These are phyloP conservation scores for Sylvietta virens DNA, from an alignment of 2,113 vertebrate genomes.

Conservation along the genomic window DNA sequence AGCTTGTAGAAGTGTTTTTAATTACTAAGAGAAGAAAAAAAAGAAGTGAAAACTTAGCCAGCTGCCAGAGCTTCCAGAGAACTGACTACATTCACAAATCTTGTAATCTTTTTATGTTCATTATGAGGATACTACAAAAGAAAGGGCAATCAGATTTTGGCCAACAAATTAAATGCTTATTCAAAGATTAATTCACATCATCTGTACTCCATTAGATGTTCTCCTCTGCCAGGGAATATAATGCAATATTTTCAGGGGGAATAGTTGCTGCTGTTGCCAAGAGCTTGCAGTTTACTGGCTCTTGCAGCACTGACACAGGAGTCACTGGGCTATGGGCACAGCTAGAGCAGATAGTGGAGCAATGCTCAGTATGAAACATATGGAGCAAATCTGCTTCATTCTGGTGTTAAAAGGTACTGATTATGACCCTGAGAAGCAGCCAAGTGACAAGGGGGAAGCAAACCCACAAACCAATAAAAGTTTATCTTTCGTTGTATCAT, in stretches of 20 bases:
- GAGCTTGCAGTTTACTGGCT: slow-evolving; percentile 48
- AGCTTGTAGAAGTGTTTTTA: slow-evolving; percentile 38
- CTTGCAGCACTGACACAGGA: slow-evolving; percentile 37
- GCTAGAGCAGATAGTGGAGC: slow-evolving; percentile 13
- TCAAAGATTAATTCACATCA: slow-evolving; percentile 64
- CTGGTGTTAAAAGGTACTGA: slow-evolving; percentile 35
- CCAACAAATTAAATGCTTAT: slow-evolving; percentile 62
- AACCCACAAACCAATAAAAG: not conserved
- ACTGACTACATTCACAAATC: slow-evolving; percentile 60
- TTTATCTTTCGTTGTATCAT: not conserved
- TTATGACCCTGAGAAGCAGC: slow-evolving; percentile 5
- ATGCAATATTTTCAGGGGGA: slow-evolving; percentile 64
- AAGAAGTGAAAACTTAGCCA: not conserved
- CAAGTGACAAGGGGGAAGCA: slow-evolving; percentile 23
- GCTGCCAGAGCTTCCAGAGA: slow-evolving; percentile 50
- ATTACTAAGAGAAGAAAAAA: slow-evolving; percentile 3
- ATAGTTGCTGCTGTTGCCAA: slow-evolving; percentile 27
- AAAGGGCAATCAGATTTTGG: slow-evolving; percentile 33
- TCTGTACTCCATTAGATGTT: slow-evolving; percentile 63
- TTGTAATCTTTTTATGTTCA: slow-evolving; percentile 62
- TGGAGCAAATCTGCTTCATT: slow-evolving; percentile 35
- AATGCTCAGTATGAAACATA: slow-evolving; percentile 9
- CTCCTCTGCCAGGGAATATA: slow-evolving; percentile 55
- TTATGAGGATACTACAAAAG: slow-evolving; percentile 45
- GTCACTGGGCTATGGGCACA: slow-evolving; percentile 34